Percentiles rank a stretch among this genome's conserved stretches.
Conservation (phyloP, 1,140 invertebrate genomes). For the Drosophila tani region DNA sequence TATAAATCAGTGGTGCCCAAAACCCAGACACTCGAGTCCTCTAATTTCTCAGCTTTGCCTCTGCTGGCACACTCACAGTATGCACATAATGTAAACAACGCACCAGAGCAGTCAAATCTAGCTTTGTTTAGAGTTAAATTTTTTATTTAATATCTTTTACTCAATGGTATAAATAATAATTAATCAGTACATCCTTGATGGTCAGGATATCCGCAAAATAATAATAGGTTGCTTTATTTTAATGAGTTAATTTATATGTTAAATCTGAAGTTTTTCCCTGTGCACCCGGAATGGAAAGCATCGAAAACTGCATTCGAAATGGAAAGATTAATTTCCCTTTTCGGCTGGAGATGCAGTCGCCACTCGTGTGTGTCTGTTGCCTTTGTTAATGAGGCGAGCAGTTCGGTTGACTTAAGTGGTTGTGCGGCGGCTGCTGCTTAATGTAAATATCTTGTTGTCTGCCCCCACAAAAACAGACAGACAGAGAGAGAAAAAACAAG, state of each 20-base stretch:
- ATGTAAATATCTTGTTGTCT: slow-evolving; percentile 78
- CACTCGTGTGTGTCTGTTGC: slow-evolving; percentile 37
- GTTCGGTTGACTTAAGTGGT: slow-evolving; percentile 67
- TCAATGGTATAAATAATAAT: too few species aligned
- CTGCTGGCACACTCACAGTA: too few species aligned
- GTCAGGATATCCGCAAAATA: background rate
- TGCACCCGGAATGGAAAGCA: slow-evolving; percentile 20
- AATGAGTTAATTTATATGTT: too few species aligned
- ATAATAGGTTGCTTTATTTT: too few species aligned
- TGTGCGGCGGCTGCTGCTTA: slow-evolving; percentile 52
- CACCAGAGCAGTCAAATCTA: too few species aligned
- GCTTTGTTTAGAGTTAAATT: too few species aligned
- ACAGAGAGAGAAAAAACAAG: background rate
- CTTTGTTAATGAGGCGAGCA: slow-evolving; percentile 62
- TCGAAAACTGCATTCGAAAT: slow-evolving; percentile 40
- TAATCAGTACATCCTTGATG: too few species aligned
- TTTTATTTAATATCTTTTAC: too few species aligned
- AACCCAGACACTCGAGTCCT: too few species aligned
- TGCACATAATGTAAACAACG: too few species aligned
- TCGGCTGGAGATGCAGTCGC: slow-evolving; percentile 31
- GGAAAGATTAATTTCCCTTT: slow-evolving; percentile 59
- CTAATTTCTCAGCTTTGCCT: too few species aligned
- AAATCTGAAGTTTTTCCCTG: slow-evolving; percentile 1
- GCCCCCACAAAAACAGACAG: slow-evolving; percentile 19
- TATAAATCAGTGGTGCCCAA: too few species aligned